Evolutionary conservation across 2,797 vertebrate species (phyloP), one percentile per base, ranked within the genome.

Genomic region (Lycodopsis pacificus): DNA sequence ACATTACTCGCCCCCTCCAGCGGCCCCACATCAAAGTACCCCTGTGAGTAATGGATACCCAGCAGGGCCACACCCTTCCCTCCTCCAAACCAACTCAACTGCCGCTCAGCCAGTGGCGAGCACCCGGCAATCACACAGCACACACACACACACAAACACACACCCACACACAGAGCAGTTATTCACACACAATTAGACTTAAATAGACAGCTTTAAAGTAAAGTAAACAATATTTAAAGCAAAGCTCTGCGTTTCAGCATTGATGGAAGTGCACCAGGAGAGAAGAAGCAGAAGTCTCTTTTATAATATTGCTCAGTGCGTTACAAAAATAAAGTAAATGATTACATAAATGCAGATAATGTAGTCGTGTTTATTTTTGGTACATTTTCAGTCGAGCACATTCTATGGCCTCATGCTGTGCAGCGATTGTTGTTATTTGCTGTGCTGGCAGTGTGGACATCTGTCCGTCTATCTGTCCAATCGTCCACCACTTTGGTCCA

Each of bases 11-110:
- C 71, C 73, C 84, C 77, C 71, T 63, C 66, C 88, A 76, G 79
- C 74, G 36, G 88, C 90, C 65, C 87, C 82, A 91, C 93, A 93
- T 95, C 93, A 95, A 94, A 94, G 93, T 66, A 25, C 63, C 82
- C 61, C 59, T 90, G 71, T 92, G 91, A 94, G 92, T 94, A 94
- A 94, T 95, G 87, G 92, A 93, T 90, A 91, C 83, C 86, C 89
- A 88, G 79, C 78, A 68, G 83, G 54, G 87, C 89, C 88, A 92
- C 92, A 82, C 95, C 94, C 89, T 88, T 86, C 89, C 89, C 89
- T 90, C 75, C 80, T 86, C 70, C 77, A 86, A 17, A 77, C 75
- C 61, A 84, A 69, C 91, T 85, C 80, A 76, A 81, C 83, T 80
- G 82, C 75, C 44, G 53, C 84, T 84, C 78, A 87, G 80, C 75